Evolutionary conservation across 2,113 vertebrate genomes (phyloP).

Genomic region (Mormyrus lacerda): DNA sequence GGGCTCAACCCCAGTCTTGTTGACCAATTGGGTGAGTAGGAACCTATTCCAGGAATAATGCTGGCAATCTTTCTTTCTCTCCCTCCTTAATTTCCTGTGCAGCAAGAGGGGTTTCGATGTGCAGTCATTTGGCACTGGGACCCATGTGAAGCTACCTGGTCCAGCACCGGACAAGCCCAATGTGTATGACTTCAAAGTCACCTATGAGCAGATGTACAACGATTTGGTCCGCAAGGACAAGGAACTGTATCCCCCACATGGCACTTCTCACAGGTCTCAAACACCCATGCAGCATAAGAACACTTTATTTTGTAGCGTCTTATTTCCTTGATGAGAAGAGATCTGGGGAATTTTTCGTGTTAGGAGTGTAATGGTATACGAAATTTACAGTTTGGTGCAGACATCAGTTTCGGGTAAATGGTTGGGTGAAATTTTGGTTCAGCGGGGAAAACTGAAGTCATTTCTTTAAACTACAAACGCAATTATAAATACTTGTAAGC

Average conservation of each 20-base stretch:
- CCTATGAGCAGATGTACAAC: conserved; percentile 99
- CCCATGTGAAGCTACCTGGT: conserved; percentile 93
- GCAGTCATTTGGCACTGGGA: conserved; percentile 91
- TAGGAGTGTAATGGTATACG: neutral
- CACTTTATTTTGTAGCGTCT: neutral
- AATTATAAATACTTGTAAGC: neutral
- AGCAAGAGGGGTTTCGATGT: conserved; percentile 97
- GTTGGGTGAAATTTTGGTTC: neutral
- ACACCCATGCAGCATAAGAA: neutral
- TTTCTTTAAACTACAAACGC: neutral
- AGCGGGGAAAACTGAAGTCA: neutral
- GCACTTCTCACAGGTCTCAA: neutral
- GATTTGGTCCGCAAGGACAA: conserved; percentile 99
- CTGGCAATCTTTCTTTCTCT: neutral
- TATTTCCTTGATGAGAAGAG: neutral
- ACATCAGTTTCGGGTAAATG: neutral
- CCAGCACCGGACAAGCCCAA: conserved; percentile 98
- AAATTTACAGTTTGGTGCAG: neutral
- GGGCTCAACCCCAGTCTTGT: neutral
- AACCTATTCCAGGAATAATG: neutral
- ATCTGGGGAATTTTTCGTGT: neutral
- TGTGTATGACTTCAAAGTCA: conserved; percentile 99
- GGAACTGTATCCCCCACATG: conserved; percentile 93
- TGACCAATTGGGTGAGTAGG: neutral
- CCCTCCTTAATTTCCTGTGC: neutral